A percentile compares a stretch with the other conserved stretches of the same genome.
These are phyloP conservation scores for Hesperia comma DNA, from an alignment of 2,888 invertebrate genomes.

Conservation along the genomic window DNA sequence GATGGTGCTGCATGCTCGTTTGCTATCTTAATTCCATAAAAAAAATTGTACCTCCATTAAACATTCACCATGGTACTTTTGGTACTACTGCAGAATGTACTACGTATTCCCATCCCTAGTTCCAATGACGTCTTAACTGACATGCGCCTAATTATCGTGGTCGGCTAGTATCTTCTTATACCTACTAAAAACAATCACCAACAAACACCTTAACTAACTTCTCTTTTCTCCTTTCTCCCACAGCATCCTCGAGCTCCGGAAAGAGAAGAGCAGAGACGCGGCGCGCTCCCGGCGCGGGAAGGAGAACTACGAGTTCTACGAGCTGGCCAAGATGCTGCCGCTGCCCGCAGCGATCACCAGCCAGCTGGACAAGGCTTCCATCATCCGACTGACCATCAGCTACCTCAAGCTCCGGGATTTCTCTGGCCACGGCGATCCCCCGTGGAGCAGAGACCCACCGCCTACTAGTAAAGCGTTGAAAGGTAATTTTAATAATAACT, in stretches of 20 bases:
- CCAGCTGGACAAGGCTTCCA: slow-evolving; percentile 97
- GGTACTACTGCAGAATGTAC: too few species aligned
- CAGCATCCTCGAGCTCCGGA: slow-evolving; percentile 96
- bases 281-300: slow-evolving; percentile 95
- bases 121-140: too few species aligned
- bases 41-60: too few species aligned
- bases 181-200: not conserved
- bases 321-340: slow-evolving; percentile 97
- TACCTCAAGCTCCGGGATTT: slow-evolving; percentile 97
- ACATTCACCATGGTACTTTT: too few species aligned
- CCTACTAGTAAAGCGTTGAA: slow-evolving; percentile 91
- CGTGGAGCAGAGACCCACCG: slow-evolving; percentile 94
- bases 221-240: slow-evolving; percentile 70
- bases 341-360: slow-evolving; percentile 95
- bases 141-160: too few species aligned
- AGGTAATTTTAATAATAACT: slow-evolving; percentile 83
- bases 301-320: slow-evolving; percentile 98
- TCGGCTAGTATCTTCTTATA: too few species aligned
- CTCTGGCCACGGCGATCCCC: slow-evolving; percentile 97
- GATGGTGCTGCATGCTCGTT: too few species aligned
- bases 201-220: slow-evolving; percentile 48
- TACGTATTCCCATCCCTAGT: too few species aligned
- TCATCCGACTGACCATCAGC: slow-evolving; percentile 97
- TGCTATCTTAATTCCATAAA: too few species aligned
- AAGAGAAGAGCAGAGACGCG: slow-evolving; percentile 97